Base-by-base conservation (phyloP, 2,888 invertebrate species). In the Andrena minutula region DNA sequence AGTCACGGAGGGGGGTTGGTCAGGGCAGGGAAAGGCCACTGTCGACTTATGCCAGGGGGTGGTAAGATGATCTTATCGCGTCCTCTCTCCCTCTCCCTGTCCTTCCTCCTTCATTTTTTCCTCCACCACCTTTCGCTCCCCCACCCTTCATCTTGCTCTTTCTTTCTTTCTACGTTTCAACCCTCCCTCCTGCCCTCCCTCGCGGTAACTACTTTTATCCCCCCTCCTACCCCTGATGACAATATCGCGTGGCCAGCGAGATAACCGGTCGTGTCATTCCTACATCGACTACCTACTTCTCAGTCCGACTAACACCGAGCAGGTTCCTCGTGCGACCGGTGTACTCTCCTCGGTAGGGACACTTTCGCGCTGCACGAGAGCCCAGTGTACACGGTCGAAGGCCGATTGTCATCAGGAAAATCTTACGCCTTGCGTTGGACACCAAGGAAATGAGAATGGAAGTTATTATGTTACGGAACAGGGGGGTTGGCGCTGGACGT, bases 181-280 rank as follows among this genome's bases (percentile, higher is more conserved):
- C 83, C 85, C 68, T 76, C 85, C 56, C 10, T 4, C 20, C 23
- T 10, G 23, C 56, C 81, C 53, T 79, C 83, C 75, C 82, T 72
- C 76, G 73, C 75, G 75, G 85, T 87, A 86, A 89, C 90, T 89
- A 88, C 89, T 86, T 88, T 89, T 75, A 86, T 86, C 87, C 86
- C 87, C 82, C 87, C 82, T 86, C 88, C 85, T 64, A 78, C 87
- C 91, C 90, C 93, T 94, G 94, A 94, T 94, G 94, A 93, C 94
- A 93, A 94, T 94, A 93, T 94, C 94, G 94, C 94, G 94, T 94
- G 94, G 94, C 92, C 88, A 88, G 90, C 93, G 90, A 93, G 93
- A 94, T 94, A 94, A 92, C 94, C 91, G 89, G 91, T 91, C 93
- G 92, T 94, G 93, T 94, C 94, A 94, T 94, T 94, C 92, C 91